phyloP scores from a whole-genome alignment of 2,888 invertebrate species.

The Cosmopolites sordidus region DNA sequence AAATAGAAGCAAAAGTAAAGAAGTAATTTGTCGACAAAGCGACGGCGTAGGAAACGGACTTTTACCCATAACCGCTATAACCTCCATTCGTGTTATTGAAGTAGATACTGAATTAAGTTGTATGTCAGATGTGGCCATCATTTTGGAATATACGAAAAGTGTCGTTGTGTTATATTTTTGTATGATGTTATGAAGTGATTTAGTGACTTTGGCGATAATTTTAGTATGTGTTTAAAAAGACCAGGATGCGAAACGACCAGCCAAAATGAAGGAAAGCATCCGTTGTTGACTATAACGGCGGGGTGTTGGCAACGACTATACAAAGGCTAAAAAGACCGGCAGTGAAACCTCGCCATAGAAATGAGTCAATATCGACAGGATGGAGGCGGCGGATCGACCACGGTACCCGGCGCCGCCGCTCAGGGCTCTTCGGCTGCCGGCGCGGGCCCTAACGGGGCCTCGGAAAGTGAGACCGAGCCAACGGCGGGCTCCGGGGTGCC shows the following conservation, averaged over 20 bases:
- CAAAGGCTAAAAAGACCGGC: constrained; percentile 65
- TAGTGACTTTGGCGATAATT: constrained; percentile 38
- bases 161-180: constrained; percentile 47
- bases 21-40: constrained; percentile 20
- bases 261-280: constrained; percentile 48
- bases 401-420: constrained; percentile 36
- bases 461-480: constrained; percentile 31
- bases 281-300: constrained; percentile 51
- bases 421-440: constrained; percentile 25
- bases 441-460: constrained; percentile 26
- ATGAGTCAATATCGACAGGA: constrained; percentile 71
- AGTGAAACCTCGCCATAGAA: constrained; percentile 53
- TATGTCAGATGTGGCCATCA: constrained; percentile 63
- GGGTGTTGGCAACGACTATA: constrained; percentile 59
- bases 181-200: constrained; percentile 43
- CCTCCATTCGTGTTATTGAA: constrained; percentile 73
- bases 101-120: constrained; percentile 72
- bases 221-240: constrained; percentile 52
- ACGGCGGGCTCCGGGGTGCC: constrained; percentile 43
- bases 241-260: constrained; percentile 45
- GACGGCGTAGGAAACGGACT: constrained; percentile 64
- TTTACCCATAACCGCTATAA: constrained; percentile 75
- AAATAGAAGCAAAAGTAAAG: neutral
- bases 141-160: constrained; percentile 49
- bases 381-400: constrained; percentile 51